phyloP scores from a whole-genome alignment of 2,888 invertebrate species.

The Enchytraeus crypticus region DNA sequence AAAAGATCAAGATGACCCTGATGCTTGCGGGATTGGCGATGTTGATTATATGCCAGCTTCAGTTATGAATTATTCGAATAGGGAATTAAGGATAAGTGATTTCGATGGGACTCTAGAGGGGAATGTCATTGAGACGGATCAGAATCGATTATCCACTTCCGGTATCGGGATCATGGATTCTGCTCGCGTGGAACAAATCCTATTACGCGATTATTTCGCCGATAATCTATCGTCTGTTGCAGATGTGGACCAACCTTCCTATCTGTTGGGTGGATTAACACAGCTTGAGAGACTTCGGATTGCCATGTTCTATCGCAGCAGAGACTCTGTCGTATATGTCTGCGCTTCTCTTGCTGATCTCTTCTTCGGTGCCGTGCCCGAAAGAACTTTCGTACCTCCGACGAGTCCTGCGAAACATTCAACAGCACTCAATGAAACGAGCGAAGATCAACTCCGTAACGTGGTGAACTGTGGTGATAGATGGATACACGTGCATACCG shows the following conservation, averaged over 20 bases:
- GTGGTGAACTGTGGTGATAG: background rate
- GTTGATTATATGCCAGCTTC: no score
- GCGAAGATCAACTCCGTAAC: background rate
- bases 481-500: constrained; percentile 17
- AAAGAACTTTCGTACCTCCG: background rate
- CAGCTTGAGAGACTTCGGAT: constrained; percentile 8
- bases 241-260: background rate
- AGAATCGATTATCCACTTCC: background rate
- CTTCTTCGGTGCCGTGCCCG: background rate
- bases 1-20: background rate
- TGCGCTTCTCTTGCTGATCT: constrained; percentile 16
- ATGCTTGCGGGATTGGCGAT: background rate
- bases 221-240: no score
- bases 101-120: background rate
- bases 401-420: no score
- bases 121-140: background rate
- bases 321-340: constrained; percentile 9
- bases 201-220: background rate
- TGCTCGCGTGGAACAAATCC: background rate
- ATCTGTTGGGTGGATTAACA: background rate
- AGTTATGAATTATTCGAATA: no score
- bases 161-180: background rate
- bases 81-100: background rate
- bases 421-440: background rate
- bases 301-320: constrained; percentile 19